Conservation (phyloP, 2,888 invertebrate genomes). For the Eupeodes latifasciatus region DNA sequence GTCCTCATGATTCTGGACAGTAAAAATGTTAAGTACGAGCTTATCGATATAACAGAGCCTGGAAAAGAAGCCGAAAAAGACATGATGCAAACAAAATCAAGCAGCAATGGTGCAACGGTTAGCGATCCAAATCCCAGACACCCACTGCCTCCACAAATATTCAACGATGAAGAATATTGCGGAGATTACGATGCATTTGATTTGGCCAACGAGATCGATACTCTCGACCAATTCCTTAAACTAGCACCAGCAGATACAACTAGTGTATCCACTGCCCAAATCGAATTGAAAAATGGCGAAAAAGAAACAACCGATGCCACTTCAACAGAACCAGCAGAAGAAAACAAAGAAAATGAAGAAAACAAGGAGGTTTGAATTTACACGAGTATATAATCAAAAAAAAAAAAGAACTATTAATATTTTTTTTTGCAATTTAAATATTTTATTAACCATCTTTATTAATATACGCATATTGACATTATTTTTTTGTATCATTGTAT, state of each 20-base stretch:
- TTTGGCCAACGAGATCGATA: conserved; percentile 95
- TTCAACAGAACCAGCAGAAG: conserved; percentile 82
- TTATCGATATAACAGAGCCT: conserved; percentile 97
- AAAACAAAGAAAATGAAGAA: conserved; percentile 80
- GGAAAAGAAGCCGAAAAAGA: conserved; percentile 94
- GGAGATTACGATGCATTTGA: conserved; percentile 98
- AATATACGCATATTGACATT: conserved; percentile 61
- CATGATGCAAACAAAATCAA: conserved; percentile 95
- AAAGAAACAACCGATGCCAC: conserved; percentile 82
- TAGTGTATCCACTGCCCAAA: conserved; percentile 84
- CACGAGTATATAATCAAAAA: conserved; percentile 7
- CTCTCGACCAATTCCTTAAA: conserved; percentile 94
- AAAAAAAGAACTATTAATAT: conserved; percentile 32
- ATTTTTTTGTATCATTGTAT: conserved; percentile 53
- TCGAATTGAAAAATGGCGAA: conserved; percentile 83
- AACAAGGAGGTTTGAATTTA: conserved; percentile 78
- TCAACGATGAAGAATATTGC: conserved; percentile 93
- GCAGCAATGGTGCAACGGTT: conserved; percentile 89
- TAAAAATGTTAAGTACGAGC: conserved; percentile 94
- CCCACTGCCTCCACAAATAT: conserved; percentile 96
- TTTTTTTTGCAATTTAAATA: conserved; percentile 70
- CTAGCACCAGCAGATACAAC: conserved; percentile 86
- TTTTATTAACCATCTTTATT: conserved; percentile 61
- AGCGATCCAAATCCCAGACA: conserved; percentile 90
- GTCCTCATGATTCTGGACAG: conserved; percentile 97